These are phyloP conservation scores for Cataglyphis cursor DNA, from an alignment of 2,888 invertebrate species.

Conservation along the genomic window DNA sequence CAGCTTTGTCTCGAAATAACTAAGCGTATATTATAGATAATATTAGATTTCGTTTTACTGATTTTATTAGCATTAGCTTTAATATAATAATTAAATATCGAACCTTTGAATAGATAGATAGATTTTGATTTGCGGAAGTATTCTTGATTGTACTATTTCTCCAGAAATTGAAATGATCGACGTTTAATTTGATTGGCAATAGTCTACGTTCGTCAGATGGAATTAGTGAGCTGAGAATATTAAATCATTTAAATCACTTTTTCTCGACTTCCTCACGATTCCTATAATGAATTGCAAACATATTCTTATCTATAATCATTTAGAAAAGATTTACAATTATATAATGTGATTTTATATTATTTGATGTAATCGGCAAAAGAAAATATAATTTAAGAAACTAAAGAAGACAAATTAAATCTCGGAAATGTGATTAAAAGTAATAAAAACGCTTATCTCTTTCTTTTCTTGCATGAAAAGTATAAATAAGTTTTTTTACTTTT, in stretches of 20 bases:
- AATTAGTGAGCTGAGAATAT: constrained; percentile 37
- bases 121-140: neutral
- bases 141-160: constrained; percentile 25
- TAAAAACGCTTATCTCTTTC: neutral
- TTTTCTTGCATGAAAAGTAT: neutral
- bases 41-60: neutral
- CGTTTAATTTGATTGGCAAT: constrained; percentile 43
- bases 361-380: neutral
- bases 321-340: neutral
- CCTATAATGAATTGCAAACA: neutral
- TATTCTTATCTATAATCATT: constrained; percentile 9
- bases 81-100: constrained; percentile 25
- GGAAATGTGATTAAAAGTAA: neutral
- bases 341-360: neutral
- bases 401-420: neutral
- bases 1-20: constrained; percentile 22
- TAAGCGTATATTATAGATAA: neutral
- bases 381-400: constrained; percentile 6
- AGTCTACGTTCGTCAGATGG: constrained; percentile 8
- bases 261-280: neutral
- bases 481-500: neutral
- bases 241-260: constrained; percentile 5
- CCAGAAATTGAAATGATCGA: constrained; percentile 34
- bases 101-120: constrained; percentile 31
- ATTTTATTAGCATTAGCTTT: constrained; percentile 15